These are phyloP conservation scores for Callocephalon fimbriatum DNA, from an alignment of 2,113 vertebrate species.

Conservation along the genomic window DNA sequence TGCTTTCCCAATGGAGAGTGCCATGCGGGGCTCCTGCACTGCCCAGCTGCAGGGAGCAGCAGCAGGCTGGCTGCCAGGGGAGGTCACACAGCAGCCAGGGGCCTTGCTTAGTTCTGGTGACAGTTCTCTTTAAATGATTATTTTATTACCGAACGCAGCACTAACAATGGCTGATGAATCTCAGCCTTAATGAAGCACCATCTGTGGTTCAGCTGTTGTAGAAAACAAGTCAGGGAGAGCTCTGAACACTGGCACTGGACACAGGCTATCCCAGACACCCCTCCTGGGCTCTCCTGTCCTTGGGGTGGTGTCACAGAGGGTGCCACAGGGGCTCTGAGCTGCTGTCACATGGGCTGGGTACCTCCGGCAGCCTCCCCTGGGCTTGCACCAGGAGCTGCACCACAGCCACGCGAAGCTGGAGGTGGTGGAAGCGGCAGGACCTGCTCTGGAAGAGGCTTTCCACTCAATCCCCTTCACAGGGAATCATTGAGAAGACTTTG, in stretches of 20 bases:
- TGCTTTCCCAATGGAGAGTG: slow-evolving; percentile 10
- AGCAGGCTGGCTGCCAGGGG: background rate
- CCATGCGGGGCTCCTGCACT: background rate
- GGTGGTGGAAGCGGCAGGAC: background rate
- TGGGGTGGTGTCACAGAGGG: fast-evolving
- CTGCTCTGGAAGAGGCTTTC: background rate
- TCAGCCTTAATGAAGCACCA: background rate
- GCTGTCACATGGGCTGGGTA: background rate
- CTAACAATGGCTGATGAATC: background rate
- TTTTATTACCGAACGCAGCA: background rate
- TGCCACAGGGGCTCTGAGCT: background rate
- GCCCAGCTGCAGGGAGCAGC: background rate
- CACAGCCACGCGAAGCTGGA: background rate
- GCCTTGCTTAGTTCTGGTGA: background rate
- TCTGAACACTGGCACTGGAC: background rate
- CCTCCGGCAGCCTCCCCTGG: fast-evolving
- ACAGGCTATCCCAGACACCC: background rate
- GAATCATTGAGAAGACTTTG: background rate
- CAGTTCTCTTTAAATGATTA: background rate
- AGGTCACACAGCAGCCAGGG: background rate
- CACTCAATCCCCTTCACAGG: background rate
- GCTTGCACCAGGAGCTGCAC: background rate
- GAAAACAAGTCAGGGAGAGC: background rate
- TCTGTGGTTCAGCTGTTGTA: background rate
- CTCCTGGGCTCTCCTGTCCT: background rate